phyloP scores from a whole-genome alignment of 2,888 invertebrate species.

The Sinodicranocentrus sp. region DNA sequence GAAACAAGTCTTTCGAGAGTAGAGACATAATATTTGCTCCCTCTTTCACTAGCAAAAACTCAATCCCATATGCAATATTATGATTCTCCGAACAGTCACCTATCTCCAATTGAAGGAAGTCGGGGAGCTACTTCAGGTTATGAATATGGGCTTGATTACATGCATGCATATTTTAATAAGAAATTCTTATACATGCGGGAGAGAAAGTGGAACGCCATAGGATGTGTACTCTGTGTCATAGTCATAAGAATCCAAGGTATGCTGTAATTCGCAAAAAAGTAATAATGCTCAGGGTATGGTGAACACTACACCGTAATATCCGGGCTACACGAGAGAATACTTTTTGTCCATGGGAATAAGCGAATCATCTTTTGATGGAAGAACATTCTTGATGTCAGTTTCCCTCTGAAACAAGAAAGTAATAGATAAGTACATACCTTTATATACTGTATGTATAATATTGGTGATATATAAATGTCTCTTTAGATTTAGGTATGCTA shows the following conservation, averaged over 20 bases:
- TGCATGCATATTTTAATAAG: constrained; percentile 20
- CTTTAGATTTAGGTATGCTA: too few relatives aligned
- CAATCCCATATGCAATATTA: neutral
- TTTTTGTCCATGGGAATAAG: constrained; percentile 7
- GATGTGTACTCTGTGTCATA: too few relatives aligned
- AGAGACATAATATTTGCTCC: constrained; percentile 4
- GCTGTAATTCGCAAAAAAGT: neutral
- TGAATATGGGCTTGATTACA: constrained; percentile 25
- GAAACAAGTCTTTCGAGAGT: neutral
- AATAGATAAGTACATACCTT: neutral
- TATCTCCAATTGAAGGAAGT: too few relatives aligned
- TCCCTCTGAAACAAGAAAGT: neutral
- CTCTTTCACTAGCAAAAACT: neutral
- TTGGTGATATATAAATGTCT: too few relatives aligned
- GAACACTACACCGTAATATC: too few relatives aligned
- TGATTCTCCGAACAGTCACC: too few relatives aligned
- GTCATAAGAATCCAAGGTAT: too few relatives aligned
- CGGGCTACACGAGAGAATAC: too few relatives aligned
- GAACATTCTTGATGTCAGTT: neutral
- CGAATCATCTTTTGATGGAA: neutral
- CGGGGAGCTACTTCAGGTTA: neutral
- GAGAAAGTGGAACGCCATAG: neutral
- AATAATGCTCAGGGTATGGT: constrained; percentile 1
- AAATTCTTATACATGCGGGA: neutral
- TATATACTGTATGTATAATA: too few relatives aligned